Evolutionary conservation across 2,797 vertebrate genomes (phyloP).

Genomic region (Champsocephalus esox): DNA sequence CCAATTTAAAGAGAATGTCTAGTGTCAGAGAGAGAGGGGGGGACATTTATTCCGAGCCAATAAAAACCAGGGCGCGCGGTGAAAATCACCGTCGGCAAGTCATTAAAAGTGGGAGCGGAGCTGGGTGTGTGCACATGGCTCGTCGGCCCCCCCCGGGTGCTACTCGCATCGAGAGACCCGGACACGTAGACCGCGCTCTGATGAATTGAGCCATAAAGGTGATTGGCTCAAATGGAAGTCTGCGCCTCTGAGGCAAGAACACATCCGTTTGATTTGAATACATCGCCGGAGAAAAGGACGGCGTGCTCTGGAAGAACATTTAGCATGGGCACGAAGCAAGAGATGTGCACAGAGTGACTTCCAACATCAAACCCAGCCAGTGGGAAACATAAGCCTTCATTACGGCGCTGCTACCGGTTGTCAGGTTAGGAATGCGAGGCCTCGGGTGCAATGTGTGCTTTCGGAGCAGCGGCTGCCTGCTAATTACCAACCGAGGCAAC

Average conservation of each 20-base stretch:
- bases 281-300: conserved; percentile 53
- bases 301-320: conserved; percentile 59
- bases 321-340: conserved; percentile 63
- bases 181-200: conserved; percentile 68
- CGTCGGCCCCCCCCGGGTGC: conserved; percentile 75
- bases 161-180: conserved; percentile 74
- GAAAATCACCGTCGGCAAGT: conserved; percentile 79
- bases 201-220: conserved; percentile 82
- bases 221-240: conserved; percentile 81
- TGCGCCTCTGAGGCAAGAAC: conserved; percentile 71
- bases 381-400: conserved; percentile 78
- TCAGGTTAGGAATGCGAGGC: conserved; percentile 78
- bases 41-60: conserved; percentile 76
- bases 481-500: conserved; percentile 83
- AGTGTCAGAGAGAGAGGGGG: conserved; percentile 58
- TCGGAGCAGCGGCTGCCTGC: conserved; percentile 76
- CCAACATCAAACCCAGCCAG: conserved; percentile 70
- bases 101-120: conserved; percentile 80
- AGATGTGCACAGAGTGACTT: conserved; percentile 70
- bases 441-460: conserved; percentile 77
- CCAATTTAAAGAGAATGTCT: conserved; percentile 77
- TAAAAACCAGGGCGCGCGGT: conserved; percentile 70
- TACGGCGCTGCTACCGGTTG: conserved; percentile 73
- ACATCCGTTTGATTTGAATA: conserved; percentile 76
- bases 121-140: conserved; percentile 68